Evolutionary conservation across 1,140 invertebrate species (phyloP).

Genomic region (Penaeus indicus): DNA sequence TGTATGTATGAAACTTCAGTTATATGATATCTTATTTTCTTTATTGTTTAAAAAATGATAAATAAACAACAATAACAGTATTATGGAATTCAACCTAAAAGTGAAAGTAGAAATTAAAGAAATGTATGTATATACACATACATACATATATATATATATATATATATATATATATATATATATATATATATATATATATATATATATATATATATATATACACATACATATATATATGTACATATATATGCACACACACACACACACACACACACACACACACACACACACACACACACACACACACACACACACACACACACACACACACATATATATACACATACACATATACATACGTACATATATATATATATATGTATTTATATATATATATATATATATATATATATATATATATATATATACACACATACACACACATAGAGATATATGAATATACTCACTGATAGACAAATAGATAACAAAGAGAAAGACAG

Average conservation of each 20-base stretch:
- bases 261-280: constrained; percentile 1
- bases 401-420: neutral
- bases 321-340: neutral
- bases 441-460: neutral
- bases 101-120: no score
- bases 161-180: no score
- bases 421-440: neutral
- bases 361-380: neutral
- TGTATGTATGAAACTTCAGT: no score
- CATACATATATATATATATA: no score
- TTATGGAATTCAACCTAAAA: no score
- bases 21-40: no score
- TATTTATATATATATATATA: neutral
- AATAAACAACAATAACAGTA: no score
- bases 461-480: neutral
- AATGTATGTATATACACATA: no score
- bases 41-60: no score
- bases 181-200: neutral
- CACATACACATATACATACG: neutral
- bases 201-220: neutral
- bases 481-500: neutral
- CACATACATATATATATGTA: neutral
- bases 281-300: neutral
- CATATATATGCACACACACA: neutral
- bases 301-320: no score